Conservation (phyloP, 2,888 invertebrate species). For the Drosophila monieri region DNA sequence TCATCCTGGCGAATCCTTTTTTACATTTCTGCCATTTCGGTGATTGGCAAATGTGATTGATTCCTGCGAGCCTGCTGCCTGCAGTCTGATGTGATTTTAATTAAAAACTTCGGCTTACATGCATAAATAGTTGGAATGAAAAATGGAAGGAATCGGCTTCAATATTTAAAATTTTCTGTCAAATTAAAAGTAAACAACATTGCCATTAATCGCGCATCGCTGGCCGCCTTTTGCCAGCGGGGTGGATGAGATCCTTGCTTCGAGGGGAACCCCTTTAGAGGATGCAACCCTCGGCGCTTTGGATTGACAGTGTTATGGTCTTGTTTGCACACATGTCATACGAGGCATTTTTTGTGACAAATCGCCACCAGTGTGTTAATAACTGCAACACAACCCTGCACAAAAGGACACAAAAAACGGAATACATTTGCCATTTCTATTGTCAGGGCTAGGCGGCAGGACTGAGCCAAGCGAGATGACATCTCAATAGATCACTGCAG, state of each 20-base stretch:
- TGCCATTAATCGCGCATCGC: constrained; percentile 53
- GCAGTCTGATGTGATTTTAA: constrained; percentile 73
- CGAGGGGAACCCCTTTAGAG: constrained; percentile 51
- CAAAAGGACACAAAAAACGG: constrained; percentile 5
- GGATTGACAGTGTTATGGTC: constrained; percentile 32
- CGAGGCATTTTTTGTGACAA: constrained; percentile 66
- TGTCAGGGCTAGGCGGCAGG: constrained; percentile 2
- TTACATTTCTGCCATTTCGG: constrained; percentile 18
- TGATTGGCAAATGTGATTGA: constrained; percentile 73
- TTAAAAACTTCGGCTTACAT: constrained; percentile 72
- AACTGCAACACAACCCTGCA: constrained; percentile 58
- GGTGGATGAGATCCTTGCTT: constrained; percentile 40
- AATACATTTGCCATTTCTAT: constrained; percentile 20
- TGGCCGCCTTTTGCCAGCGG: constrained; percentile 20
- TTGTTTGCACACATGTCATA: constrained; percentile 79
- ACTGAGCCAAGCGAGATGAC: constrained; percentile 32
- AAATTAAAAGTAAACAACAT: constrained; percentile 77
- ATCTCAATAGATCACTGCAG: constrained; percentile 63
- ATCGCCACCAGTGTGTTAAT: constrained; percentile 76
- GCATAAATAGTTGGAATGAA: constrained; percentile 60
- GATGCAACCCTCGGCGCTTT: constrained; percentile 26
- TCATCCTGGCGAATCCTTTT: constrained; percentile 50
- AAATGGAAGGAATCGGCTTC: constrained; percentile 8
- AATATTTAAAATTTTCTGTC: constrained; percentile 52
- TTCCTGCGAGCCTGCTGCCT: constrained; percentile 50